Conservation (phyloP, 1,140 invertebrate genomes). For the Drosophila malerkotliana region DNA sequence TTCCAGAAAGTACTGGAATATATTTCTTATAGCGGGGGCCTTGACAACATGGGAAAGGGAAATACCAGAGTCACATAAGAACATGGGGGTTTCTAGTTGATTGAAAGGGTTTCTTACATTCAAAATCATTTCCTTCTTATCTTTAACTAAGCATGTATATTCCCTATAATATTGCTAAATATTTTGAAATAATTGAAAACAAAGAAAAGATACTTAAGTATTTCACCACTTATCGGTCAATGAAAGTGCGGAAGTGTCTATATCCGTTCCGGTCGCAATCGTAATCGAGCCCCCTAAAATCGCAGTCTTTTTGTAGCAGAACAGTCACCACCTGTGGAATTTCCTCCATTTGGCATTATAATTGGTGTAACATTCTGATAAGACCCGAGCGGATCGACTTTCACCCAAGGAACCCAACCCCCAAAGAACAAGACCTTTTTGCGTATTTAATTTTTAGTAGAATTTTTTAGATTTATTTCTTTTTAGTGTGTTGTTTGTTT, state of each 20-base stretch:
- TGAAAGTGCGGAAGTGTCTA: constrained; percentile 22
- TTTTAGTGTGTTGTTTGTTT: constrained; percentile 72
- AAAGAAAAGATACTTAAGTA: constrained; percentile 1
- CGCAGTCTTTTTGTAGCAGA: constrained; percentile 12
- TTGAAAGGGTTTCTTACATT: too few relatives aligned
- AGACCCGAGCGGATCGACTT: constrained; percentile 30
- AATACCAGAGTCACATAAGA: not conserved
- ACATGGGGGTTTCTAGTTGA: too few relatives aligned
- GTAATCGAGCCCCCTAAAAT: constrained; percentile 30
- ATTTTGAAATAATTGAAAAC: constrained; percentile 18
- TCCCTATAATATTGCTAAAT: not conserved
- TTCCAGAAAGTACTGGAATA: not conserved
- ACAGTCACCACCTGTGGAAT: constrained; percentile 16
- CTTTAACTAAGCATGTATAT: too few relatives aligned
- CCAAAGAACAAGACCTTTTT: constrained; percentile 33
- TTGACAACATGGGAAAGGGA: not conserved
- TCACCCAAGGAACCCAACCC: constrained; percentile 18
- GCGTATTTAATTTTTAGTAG: constrained; percentile 69
- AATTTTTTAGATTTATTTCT: constrained; percentile 69
- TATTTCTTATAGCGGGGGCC: not conserved
- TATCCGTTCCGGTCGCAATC: constrained; percentile 25
- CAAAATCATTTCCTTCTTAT: not conserved
- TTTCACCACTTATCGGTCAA: constrained; percentile 9
- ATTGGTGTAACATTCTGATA: constrained; percentile 34
- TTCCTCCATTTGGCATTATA: constrained; percentile 30